Evolutionary conservation across 2,113 vertebrate genomes (phyloP).

Genomic region (Anolis carolinensis): DNA sequence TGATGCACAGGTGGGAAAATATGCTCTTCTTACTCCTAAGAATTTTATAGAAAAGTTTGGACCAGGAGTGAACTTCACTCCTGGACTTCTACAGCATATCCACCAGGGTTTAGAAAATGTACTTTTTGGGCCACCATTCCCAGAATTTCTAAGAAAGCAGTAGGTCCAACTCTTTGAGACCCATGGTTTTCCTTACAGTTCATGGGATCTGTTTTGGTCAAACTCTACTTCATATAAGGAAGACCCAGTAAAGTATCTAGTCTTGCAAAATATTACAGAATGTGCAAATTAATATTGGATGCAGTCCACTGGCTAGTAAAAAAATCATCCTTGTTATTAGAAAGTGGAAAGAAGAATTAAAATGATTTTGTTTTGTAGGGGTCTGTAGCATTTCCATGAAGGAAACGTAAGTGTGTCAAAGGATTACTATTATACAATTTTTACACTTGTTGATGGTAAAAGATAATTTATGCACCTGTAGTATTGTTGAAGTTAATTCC

Average conservation of each 20-base stretch:
- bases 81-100: neutral
- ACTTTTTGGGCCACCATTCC: too few relatives aligned
- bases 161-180: neutral
- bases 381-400: conserved; percentile 20
- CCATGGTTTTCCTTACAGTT: neutral
- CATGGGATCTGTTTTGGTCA: neutral
- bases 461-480: conserved; percentile 51
- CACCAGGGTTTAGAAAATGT: too few relatives aligned
- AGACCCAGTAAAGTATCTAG: neutral
- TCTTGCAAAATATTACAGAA: too few relatives aligned
- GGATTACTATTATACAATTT: conserved; percentile 30
- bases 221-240: neutral
- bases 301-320: neutral
- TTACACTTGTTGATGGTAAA: conserved; percentile 48
- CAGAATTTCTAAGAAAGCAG: neutral
- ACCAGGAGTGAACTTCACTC: neutral
- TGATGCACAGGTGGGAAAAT: neutral
- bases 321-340: neutral
- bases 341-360: conserved; percentile 44
- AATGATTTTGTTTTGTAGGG: conserved; percentile 16
- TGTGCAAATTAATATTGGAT: neutral
- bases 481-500: conserved; percentile 64
- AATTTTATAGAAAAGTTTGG: neutral
- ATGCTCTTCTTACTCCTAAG: neutral
- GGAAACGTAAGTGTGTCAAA: conserved; percentile 5